Conservation (phyloP, 2,797 vertebrate genomes). For the Acanthornis magna region DNA sequence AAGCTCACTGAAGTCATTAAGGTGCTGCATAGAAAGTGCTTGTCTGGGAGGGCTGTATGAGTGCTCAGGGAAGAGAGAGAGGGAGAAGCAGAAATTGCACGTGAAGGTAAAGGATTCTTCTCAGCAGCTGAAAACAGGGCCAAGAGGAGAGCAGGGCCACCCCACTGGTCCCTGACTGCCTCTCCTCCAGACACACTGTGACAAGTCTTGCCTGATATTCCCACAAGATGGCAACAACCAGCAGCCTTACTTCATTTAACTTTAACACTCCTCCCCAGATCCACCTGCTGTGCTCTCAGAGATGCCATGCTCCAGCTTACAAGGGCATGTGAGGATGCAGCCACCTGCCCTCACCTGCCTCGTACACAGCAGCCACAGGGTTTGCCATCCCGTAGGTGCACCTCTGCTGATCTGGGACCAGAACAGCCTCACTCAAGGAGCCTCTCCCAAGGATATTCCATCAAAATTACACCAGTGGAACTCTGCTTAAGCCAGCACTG, state of each 20-base stretch:
- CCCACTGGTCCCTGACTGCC: background rate
- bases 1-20: background rate
- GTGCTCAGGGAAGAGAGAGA: background rate
- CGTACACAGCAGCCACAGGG: rapidly evolving
- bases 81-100: background rate
- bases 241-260: background rate
- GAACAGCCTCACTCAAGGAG: background rate
- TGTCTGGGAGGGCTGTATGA: background rate
- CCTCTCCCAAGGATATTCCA: background rate
- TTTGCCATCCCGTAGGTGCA: background rate
- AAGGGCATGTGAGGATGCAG: background rate
- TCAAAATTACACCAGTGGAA: background rate
- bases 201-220: background rate
- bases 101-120: background rate
- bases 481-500: background rate
- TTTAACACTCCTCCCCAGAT: background rate
- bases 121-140: background rate
- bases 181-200: background rate
- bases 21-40: background rate
- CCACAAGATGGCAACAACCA: background rate
- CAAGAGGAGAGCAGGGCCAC: background rate
- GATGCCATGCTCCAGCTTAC: background rate
- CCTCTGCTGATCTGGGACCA: background rate
- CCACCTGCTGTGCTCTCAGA: background rate
- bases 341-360: background rate